A percentile compares a stretch with the other conserved stretches of the same genome.
phyloP scores from a whole-genome alignment of 2,888 invertebrate genomes.

The Patella pellucida region DNA sequence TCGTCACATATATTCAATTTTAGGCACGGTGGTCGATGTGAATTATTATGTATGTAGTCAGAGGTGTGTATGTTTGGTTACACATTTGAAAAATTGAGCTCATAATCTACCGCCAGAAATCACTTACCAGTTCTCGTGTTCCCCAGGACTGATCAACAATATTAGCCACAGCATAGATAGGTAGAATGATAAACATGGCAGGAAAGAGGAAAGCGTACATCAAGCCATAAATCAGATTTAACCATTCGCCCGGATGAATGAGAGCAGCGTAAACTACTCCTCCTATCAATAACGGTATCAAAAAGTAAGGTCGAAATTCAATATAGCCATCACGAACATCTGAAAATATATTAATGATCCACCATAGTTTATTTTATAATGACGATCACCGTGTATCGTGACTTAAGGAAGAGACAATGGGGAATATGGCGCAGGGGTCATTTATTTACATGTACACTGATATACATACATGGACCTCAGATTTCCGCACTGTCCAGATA shows the following conservation, averaged over 20 bases:
- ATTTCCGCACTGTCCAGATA: too few relatives aligned
- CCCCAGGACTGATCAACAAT: conserved; percentile 56
- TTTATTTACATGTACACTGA: too few relatives aligned
- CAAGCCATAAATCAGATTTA: conserved; percentile 43
- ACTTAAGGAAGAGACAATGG: too few relatives aligned
- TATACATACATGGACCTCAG: too few relatives aligned
- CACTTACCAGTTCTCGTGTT: conserved; percentile 42
- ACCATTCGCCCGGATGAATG: conserved; percentile 42
- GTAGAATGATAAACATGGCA: conserved; percentile 50
- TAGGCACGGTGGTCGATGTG: too few relatives aligned
- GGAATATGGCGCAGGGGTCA: too few relatives aligned
- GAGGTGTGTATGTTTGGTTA: too few relatives aligned
- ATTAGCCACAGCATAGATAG: conserved; percentile 49
- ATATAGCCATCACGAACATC: conserved; percentile 38
- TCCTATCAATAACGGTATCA: conserved; percentile 42
- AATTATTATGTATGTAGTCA: too few relatives aligned
- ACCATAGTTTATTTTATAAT: too few relatives aligned
- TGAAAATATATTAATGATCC: conserved; percentile 19
- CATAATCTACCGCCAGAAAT: not conserved
- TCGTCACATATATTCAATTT: too few relatives aligned
- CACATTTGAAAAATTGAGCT: too few relatives aligned
- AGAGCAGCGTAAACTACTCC: conserved; percentile 45
- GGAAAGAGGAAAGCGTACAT: conserved; percentile 49
- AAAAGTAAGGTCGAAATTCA: conserved; percentile 48
- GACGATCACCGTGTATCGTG: too few relatives aligned